A percentile compares a stretch with the other conserved stretches of the same genome.
Evolutionary conservation across 2,888 invertebrate genomes (phyloP).

Genomic region (Therioaphis trifolii): DNA sequence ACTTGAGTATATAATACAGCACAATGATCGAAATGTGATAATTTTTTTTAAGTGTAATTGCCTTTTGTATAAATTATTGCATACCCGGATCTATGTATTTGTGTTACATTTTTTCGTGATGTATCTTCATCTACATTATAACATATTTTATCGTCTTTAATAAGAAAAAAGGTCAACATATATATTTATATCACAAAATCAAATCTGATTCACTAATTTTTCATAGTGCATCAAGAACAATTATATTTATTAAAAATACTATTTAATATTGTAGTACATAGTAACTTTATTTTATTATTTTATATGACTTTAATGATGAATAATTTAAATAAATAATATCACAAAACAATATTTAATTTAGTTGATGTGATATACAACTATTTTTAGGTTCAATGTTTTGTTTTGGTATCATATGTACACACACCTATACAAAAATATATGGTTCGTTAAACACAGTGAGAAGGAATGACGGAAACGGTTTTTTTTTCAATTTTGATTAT

Average conservation of each 20-base stretch:
- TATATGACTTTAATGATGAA: neutral
- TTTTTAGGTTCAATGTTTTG: neutral
- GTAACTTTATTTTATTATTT: too few species aligned
- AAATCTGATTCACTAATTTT: neutral
- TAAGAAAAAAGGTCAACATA: neutral
- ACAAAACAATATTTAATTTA: neutral
- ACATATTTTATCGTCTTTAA: slow-evolving; percentile 1
- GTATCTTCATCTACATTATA: neutral
- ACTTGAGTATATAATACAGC: neutral
- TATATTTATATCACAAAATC: neutral
- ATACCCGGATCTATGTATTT: neutral
- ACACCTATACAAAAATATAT: neutral
- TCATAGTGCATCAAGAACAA: too few species aligned
- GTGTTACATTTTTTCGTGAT: neutral
- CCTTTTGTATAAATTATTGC: neutral
- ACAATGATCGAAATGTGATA: slow-evolving; percentile 1
- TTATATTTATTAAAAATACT: too few species aligned
- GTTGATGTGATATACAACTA: neutral
- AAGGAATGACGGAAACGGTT: neutral
- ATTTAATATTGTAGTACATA: too few species aligned
- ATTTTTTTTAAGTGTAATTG: neutral
- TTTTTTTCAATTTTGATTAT: neutral
- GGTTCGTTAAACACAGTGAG: slow-evolving; percentile 15
- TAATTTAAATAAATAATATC: neutral
- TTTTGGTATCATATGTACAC: neutral